A percentile compares a stretch with the other conserved stretches of the same genome.
phyloP scores from a whole-genome alignment of 2,113 vertebrate species.

The Sylvia atricapilla region DNA sequence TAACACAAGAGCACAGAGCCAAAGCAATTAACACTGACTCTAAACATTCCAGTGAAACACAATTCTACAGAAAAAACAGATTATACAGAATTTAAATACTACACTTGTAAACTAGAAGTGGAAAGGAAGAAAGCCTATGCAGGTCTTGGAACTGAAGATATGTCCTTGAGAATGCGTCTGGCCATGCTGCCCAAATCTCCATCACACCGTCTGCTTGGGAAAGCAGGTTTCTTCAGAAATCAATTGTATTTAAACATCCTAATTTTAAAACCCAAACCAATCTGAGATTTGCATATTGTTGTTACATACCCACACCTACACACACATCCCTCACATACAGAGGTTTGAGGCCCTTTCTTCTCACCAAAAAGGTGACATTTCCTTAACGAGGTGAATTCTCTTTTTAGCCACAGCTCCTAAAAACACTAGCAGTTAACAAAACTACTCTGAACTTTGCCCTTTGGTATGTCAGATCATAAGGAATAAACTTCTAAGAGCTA shows the following conservation, averaged over 20 bases:
- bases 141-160: neutral
- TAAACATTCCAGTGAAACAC: neutral
- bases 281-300: neutral
- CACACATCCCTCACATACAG: rapidly evolving
- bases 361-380: neutral
- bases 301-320: neutral
- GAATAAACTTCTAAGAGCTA: neutral
- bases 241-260: neutral
- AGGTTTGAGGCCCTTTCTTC: neutral
- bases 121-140: neutral
- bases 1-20: neutral
- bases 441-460: neutral
- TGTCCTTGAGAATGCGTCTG: neutral
- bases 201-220: neutral
- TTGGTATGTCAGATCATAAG: neutral
- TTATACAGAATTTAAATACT: neutral
- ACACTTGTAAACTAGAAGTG: neutral
- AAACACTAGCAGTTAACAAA: neutral
- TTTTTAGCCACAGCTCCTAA: neutral
- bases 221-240: neutral
- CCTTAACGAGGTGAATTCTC: rapidly evolving
- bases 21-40: neutral
- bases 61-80: neutral
- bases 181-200: neutral
- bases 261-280: neutral